Evolutionary conservation across 2,888 invertebrate genomes (phyloP).

Genomic region (Odontomyia ornata): DNA sequence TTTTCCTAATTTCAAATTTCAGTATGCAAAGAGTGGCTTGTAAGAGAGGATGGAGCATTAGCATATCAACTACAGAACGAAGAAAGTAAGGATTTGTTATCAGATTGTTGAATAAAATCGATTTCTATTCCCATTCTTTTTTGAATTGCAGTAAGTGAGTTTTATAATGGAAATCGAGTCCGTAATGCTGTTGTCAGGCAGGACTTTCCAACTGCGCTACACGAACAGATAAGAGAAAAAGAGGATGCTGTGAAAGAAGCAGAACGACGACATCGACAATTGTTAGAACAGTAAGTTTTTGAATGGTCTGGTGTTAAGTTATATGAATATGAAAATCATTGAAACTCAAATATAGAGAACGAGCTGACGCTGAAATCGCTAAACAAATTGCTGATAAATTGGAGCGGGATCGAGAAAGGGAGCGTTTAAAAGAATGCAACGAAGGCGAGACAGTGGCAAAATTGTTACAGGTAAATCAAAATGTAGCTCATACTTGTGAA

Average conservation of each 20-base stretch:
- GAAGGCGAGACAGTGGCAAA: conserved; percentile 67
- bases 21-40: conserved; percentile 85
- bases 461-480: conserved; percentile 65
- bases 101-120: neutral
- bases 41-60: conserved; percentile 83
- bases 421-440: conserved; percentile 66
- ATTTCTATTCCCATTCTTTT: conserved; percentile 15
- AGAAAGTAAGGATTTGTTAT: conserved; percentile 71
- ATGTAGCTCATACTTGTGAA: too few relatives aligned
- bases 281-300: conserved; percentile 75
- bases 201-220: conserved; percentile 79
- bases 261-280: conserved; percentile 68
- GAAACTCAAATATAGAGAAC: conserved; percentile 66
- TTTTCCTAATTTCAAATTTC: conserved; percentile 48
- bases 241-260: conserved; percentile 71
- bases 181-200: conserved; percentile 80
- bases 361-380: conserved; percentile 73
- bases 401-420: conserved; percentile 67
- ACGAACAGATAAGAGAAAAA: conserved; percentile 77
- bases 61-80: conserved; percentile 83
- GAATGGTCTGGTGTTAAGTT: too few relatives aligned
- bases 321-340: too few relatives aligned
- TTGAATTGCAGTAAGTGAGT: conserved; percentile 70
- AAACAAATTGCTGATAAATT: conserved; percentile 73
- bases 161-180: conserved; percentile 78